Evolutionary conservation across 2,888 invertebrate species (phyloP), one percentile per base, ranked within the genome.

Genomic region (Synanthedon andrenaeformis): DNA sequence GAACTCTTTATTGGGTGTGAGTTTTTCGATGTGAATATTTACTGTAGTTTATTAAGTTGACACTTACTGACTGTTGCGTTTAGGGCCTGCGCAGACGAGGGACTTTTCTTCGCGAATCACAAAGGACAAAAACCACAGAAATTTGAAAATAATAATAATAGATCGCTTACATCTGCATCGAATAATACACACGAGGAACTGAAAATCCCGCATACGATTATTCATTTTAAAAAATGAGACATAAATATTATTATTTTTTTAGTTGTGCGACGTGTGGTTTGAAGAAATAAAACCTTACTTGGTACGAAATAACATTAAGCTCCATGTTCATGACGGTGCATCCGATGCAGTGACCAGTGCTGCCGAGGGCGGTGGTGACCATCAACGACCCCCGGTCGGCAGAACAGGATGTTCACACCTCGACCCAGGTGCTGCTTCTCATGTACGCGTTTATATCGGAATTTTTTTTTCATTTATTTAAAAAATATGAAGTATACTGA

Each of bases 261-360:
- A 86, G 87, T 62, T 85, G 53, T 88, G 88, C 58, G 83, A 87
- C 63, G 78, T 83, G 14, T 87, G 88, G 87, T 87, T 87, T 59
- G 82, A 80, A 53, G 83, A 85, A 51, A 84, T 85, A 56, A 88
- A 87, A 62, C 87, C 85, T 49, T 75, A 84, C 58, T 60, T 87
- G 58, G 65, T 84, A 49, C 75, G 74, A 19, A 82, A 86, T 66
- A 82, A 83, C 51, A 78, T 87, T 55, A 87, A 87, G 70, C 59
- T 87, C 58, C 87, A 87, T 64, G 74, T 79, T 19, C 72, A 74
- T 57, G 65, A 67, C 17, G 53, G 53, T 8, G 59, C 50, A 54
- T 62, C 50, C 5, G 53, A 55, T 12, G 51, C 42, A 35, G 14
- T 35, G 28, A 23, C 45, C 3, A 35, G 6, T 66, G 51, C 41